phyloP scores from a whole-genome alignment of 2,113 vertebrate species.

The Fregata magnificens region DNA sequence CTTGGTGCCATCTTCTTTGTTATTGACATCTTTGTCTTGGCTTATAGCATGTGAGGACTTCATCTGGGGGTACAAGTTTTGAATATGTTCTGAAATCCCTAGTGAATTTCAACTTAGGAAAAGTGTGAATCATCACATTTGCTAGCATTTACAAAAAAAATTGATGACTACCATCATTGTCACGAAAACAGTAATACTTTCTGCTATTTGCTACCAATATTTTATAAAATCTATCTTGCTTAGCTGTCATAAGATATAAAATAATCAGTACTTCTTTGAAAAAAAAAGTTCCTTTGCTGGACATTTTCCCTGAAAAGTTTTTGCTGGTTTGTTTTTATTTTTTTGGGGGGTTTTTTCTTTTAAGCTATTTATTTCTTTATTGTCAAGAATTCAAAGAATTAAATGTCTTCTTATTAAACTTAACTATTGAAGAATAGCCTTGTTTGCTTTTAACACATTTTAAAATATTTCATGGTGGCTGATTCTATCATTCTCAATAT shows the following conservation, averaged over 20 bases:
- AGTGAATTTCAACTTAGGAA: not conserved
- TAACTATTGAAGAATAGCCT: not conserved
- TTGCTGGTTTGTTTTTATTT: not conserved
- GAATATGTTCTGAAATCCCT: not conserved
- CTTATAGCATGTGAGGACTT: not conserved
- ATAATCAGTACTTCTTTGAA: not conserved
- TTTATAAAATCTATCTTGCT: slow-evolving; percentile 2
- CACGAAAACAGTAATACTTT: not conserved
- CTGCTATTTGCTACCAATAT: not conserved
- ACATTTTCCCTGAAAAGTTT: not conserved
- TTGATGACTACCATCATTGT: not conserved
- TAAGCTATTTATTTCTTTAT: not conserved
- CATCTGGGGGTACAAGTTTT: not conserved
- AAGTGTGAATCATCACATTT: slow-evolving; percentile 37
- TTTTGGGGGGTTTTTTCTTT: not conserved
- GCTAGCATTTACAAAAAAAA: not conserved
- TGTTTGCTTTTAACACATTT: not conserved
- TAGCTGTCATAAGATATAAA: not conserved
- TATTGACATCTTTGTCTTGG: slow-evolving; percentile 9
- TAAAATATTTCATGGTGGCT: not conserved
- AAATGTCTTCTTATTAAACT: not conserved
- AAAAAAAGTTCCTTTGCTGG: not conserved
- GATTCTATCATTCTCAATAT: not conserved
- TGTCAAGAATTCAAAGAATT: not conserved
- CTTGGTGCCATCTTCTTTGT: not conserved